Evolutionary conservation across 2,888 invertebrate species (phyloP).

Genomic region (Cantharis rufa): DNA sequence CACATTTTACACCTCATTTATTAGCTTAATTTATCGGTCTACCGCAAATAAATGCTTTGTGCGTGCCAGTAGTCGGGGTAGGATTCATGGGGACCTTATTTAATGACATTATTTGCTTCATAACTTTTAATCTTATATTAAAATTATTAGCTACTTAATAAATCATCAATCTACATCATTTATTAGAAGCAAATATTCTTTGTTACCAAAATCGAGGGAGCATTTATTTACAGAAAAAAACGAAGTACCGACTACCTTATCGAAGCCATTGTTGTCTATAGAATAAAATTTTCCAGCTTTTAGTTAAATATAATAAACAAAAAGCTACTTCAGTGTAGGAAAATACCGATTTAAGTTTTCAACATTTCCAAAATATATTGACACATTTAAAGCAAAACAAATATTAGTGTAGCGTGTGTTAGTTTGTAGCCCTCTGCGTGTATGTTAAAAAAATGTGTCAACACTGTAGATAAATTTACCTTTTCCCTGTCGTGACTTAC

Average conservation of each 20-base stretch:
- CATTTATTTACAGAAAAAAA: not conserved
- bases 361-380: not conserved
- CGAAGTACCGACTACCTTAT: not conserved
- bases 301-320: not conserved
- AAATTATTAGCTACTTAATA: not conserved
- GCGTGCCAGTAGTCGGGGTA: slow-evolving; percentile 15
- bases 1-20: slow-evolving; percentile 34
- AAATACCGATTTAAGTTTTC: not conserved
- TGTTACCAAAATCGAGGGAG: not conserved
- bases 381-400: not conserved
- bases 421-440: slow-evolving; percentile 9
- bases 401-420: not conserved
- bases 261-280: not conserved
- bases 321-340: not conserved
- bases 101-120: not conserved
- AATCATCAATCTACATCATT: not conserved
- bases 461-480: slow-evolving; percentile 13
- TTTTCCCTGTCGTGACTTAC: slow-evolving; percentile 15
- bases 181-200: not conserved
- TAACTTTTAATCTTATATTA: not conserved
- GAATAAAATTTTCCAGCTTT: not conserved
- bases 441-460: slow-evolving; percentile 17
- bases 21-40: slow-evolving; percentile 33
- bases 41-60: slow-evolving; percentile 25
- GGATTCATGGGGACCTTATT: not conserved